Conservation (phyloP, 1,140 invertebrate species). For the Uloborus diversus region DNA sequence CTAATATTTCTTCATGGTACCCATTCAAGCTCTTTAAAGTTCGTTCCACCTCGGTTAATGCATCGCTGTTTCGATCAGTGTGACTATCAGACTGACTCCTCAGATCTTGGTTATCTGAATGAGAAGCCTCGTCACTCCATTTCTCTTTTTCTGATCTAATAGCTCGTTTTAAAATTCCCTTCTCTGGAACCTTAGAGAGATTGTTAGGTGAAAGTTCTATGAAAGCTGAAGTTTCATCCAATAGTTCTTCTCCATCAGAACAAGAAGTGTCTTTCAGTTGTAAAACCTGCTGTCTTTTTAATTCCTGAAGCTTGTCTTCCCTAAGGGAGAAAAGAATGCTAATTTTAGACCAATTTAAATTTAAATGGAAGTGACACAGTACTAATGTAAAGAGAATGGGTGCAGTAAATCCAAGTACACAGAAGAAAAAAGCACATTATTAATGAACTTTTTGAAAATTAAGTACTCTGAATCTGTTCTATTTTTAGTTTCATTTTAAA, state of each 20-base stretch:
- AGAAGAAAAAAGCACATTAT: too few species aligned
- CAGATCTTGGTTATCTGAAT: constrained; percentile 72
- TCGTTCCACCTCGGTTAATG: constrained; percentile 76
- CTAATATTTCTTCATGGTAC: constrained; percentile 92
- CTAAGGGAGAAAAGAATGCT: constrained; percentile 18
- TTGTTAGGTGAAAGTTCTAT: constrained; percentile 82
- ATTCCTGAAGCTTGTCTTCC: constrained; percentile 61
- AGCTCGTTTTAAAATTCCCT: constrained; percentile 81
- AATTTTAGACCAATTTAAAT: not conserved
- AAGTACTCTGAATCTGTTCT: too few species aligned
- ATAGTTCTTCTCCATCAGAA: constrained; percentile 50
- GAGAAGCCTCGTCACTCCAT: constrained; percentile 74
- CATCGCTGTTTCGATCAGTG: constrained; percentile 62
- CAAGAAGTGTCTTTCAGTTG: constrained; percentile 55
- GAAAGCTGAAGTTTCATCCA: constrained; percentile 80
- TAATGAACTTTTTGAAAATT: too few species aligned
- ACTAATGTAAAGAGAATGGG: too few species aligned
- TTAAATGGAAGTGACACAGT: too few species aligned
- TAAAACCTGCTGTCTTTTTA: constrained; percentile 57
- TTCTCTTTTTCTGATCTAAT: constrained; percentile 76
- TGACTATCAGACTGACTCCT: constrained; percentile 60
- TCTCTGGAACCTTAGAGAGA: constrained; percentile 79
- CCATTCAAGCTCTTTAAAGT: constrained; percentile 87
- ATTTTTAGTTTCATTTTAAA: too few species aligned
- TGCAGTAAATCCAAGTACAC: too few species aligned